These are phyloP conservation scores for Umimayanthus kanabou DNA, from an alignment of 92 coral and sea anemone genomes.

Conservation along the genomic window DNA sequence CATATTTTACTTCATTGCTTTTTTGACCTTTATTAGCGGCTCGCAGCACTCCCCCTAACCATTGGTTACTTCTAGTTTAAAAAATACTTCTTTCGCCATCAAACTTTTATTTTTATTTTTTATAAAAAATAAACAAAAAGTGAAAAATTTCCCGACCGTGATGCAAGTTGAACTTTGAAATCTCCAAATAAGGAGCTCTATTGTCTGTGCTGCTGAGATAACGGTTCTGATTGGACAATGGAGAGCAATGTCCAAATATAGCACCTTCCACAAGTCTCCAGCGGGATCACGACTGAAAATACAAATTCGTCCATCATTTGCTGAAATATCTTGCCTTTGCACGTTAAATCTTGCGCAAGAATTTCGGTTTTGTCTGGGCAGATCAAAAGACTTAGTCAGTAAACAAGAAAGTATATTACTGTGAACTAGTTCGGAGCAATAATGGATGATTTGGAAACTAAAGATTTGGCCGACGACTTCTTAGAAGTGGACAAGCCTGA, in stretches of 20 bases:
- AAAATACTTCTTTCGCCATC: no score
- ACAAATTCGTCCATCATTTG: slow-evolving; percentile 34
- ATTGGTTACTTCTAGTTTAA: no score
- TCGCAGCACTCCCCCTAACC: no score
- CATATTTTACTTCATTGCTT: no score
- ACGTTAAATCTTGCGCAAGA: slow-evolving; percentile 36
- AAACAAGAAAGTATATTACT: background rate
- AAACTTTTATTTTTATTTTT: no score
- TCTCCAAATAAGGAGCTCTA: slow-evolving; percentile 37
- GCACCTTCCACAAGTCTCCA: slow-evolving; percentile 31
- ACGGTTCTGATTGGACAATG: slow-evolving; percentile 54
- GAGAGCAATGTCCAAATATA: slow-evolving; percentile 54
- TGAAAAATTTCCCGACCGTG: background rate
- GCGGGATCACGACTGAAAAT: slow-evolving; percentile 27
- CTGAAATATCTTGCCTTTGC: background rate
- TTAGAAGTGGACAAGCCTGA: slow-evolving; percentile 30
- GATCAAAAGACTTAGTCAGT: background rate
- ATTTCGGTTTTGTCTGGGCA: slow-evolving; percentile 16
- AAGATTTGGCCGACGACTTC: slow-evolving; percentile 9
- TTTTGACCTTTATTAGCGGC: no score
- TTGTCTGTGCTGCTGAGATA: background rate
- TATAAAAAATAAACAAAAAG: no score
- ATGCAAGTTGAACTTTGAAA: slow-evolving; percentile 40
- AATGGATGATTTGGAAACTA: slow-evolving; percentile 25
- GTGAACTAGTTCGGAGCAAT: background rate